Conservation (phyloP, 2,888 invertebrate genomes). For the Hedya salicella region DNA sequence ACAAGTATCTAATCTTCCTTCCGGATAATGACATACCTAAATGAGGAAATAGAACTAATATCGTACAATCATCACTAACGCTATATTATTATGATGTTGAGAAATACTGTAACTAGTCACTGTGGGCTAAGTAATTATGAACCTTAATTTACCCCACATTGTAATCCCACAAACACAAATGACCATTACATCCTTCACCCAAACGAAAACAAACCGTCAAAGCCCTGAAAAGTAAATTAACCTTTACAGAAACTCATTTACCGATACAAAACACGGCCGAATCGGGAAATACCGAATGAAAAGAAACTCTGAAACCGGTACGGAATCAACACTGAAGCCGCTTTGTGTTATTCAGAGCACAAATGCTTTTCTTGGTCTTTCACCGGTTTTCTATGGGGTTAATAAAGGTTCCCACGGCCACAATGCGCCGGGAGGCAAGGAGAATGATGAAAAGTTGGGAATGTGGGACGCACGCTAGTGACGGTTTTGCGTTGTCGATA, state of each 20-base stretch:
- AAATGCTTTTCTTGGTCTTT: constrained; percentile 84
- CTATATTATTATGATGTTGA: too few relatives aligned
- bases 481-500: constrained; percentile 49
- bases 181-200: constrained; percentile 18
- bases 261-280: constrained; percentile 78
- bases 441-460: constrained; percentile 82
- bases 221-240: constrained; percentile 76
- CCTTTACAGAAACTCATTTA: constrained; percentile 80
- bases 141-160: constrained; percentile 1
- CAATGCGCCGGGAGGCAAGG: constrained; percentile 79
- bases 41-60: too few relatives aligned
- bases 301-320: constrained; percentile 68
- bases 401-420: constrained; percentile 84
- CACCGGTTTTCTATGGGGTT: constrained; percentile 81
- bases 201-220: constrained; percentile 55
- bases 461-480: constrained; percentile 81
- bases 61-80: too few relatives aligned
- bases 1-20: too few relatives aligned
- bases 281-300: constrained; percentile 77
- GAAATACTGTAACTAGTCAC: neutral
- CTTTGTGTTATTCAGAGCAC: constrained; percentile 55
- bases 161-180: constrained; percentile 1
- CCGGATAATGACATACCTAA: too few relatives aligned
- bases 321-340: constrained; percentile 68
- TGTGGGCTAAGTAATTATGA: neutral